Percentiles rank a stretch among this genome's conserved stretches.
Conservation (phyloP, 2,888 invertebrate species). For the Gymnocheta viridis region DNA sequence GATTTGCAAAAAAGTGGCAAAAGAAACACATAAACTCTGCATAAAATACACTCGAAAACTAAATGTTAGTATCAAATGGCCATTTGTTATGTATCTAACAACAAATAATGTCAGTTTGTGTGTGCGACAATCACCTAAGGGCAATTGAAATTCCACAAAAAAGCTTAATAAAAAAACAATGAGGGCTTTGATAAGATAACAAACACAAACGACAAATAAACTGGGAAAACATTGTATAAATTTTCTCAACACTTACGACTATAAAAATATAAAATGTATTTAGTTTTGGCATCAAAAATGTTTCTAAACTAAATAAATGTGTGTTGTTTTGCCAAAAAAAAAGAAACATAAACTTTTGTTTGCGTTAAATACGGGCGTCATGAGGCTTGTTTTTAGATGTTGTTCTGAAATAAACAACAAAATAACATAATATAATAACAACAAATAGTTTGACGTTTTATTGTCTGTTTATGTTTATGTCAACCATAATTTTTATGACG, state of each 20-base stretch:
- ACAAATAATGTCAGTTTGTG: not conserved
- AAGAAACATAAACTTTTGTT: slow-evolving; percentile 15
- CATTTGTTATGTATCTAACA: not conserved
- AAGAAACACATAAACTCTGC: not conserved
- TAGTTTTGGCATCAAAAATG: slow-evolving; percentile 5
- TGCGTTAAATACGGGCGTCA: slow-evolving; percentile 40
- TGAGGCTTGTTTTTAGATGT: slow-evolving; percentile 13
- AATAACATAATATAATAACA: slow-evolving; percentile 9
- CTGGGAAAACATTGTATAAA: not conserved
- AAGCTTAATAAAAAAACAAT: slow-evolving; percentile 24
- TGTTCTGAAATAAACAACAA: slow-evolving; percentile 25
- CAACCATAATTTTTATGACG: slow-evolving; percentile 55
- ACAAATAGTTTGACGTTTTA: slow-evolving; percentile 36
- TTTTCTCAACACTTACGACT: slow-evolving; percentile 11
- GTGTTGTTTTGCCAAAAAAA: not conserved
- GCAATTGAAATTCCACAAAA: not conserved
- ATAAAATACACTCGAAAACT: not conserved
- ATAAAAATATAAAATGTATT: slow-evolving; percentile 2
- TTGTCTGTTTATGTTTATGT: slow-evolving; percentile 54
- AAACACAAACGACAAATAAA: slow-evolving; percentile 22
- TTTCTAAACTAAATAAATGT: slow-evolving; percentile 1
- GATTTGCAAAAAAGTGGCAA: slow-evolving; percentile 54
- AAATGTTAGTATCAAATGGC: slow-evolving; percentile 19
- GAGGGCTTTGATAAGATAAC: slow-evolving; percentile 64
- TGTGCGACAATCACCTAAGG: not conserved